Conservation (phyloP, 1,140 invertebrate genomes). For the Sitobion miscanthi region DNA sequence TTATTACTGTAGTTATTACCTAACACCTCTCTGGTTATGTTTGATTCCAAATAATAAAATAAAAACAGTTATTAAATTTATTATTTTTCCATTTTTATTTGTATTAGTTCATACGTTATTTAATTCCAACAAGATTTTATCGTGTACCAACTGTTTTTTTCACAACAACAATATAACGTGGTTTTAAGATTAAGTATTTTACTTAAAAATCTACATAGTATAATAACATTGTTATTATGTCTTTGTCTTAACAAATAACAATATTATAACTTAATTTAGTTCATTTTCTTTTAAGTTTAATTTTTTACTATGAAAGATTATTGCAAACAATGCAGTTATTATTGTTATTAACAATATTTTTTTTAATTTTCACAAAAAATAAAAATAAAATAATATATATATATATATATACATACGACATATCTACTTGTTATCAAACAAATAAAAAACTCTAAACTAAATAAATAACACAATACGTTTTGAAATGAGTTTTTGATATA, state of each 20-base stretch:
- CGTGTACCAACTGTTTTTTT: not conserved
- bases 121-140: not conserved
- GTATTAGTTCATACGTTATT: not conserved
- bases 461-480: not conserved
- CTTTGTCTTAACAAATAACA: not conserved
- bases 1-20: not conserved
- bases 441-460: not conserved
- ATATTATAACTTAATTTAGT: not conserved
- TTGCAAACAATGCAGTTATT: not conserved
- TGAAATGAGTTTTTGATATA: not conserved
- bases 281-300: not conserved
- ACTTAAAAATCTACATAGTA: not conserved
- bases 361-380: not conserved
- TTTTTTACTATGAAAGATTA: not conserved
- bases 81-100: not conserved
- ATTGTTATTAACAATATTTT: not conserved
- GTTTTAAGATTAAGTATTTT: not conserved
- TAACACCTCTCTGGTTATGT: not conserved
- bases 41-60: not conserved
- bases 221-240: not conserved
- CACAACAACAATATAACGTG: not conserved
- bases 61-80: not conserved
- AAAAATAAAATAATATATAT: not conserved
- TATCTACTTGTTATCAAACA: not conserved
- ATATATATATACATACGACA: not conserved